Percentiles rank a stretch among this genome's conserved stretches.
Conservation (phyloP, 2,113 vertebrate species). For the Eulemur macaco region DNA sequence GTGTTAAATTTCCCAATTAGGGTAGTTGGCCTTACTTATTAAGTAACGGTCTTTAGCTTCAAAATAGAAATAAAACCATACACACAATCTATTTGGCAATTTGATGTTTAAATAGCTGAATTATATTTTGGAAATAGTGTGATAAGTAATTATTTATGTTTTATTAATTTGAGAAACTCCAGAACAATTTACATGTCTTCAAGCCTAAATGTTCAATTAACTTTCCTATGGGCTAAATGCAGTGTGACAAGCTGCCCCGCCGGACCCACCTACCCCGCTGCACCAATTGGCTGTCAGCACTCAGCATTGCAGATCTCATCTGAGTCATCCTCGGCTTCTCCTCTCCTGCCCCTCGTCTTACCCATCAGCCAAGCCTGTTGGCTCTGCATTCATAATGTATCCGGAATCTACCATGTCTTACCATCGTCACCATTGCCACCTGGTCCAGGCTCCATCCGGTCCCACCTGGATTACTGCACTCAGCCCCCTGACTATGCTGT, state of each 20-base stretch:
- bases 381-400: too few species aligned
- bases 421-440: background rate
- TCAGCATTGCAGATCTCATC: background rate
- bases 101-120: background rate
- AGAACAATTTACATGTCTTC: background rate
- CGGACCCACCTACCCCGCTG: background rate
- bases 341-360: background rate
- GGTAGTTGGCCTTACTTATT: background rate
- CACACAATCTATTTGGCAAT: background rate
- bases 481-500: background rate
- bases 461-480: background rate
- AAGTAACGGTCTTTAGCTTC: background rate
- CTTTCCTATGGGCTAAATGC: background rate
- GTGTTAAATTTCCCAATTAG: background rate
- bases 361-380: background rate
- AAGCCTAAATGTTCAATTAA: background rate
- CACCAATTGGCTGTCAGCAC: background rate
- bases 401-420: background rate
- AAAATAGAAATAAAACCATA: conserved; percentile 1
- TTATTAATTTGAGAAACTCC: background rate
- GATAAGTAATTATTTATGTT: background rate
- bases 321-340: background rate
- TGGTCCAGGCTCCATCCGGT: background rate
- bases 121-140: conserved; percentile 22
- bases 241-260: background rate